Evolutionary conservation across 2,888 invertebrate species (phyloP), one percentile per base, ranked within the genome.

Genomic region (Scotopteryx bipunctaria): DNA sequence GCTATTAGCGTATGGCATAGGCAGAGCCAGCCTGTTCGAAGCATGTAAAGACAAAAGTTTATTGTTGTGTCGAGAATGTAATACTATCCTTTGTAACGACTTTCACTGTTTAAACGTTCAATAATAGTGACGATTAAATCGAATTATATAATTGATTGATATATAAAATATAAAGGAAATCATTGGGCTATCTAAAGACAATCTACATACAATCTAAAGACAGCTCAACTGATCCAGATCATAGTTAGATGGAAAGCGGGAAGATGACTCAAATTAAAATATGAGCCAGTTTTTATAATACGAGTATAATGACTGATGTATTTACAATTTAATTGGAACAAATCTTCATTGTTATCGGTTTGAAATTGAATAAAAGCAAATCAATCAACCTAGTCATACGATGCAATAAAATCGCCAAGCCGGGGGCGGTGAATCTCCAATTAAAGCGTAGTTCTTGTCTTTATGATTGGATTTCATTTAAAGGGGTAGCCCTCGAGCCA

Each of bases 371-470:
- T 21, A 43, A 38, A 27, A 29, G 21, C 40, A 27, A 41, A 37
- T 41, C 29, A 48, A 54, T 48, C 33, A 33, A 40, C 17, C 13
- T 35, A 52, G 35, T 44, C 45, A 45, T 52, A 46, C 23, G 29
- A 40, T 46, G 57, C 49, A 52, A 51, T 56, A 45, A 56, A 58
- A 54, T 56, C 41, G 51, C 32, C 42, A 31, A 43, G 78, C 83
- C 81, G 59, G 69, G 61, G 73, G 84, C 82, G 64, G 50, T 55
- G 73, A 76, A 73, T 69, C 76, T 83, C 78, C 81, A 85, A 84
- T 85, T 83, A 86, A 78, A 81, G 81, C 71, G 72, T 78, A 78
- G 77, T 76, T 68, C 80, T 82, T 81, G 83, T 82, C 76, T 74
- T 76, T 76, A 76, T 81, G 81, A 86, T 86, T 85, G 81, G 78